phyloP scores from a whole-genome alignment of 2,888 invertebrate genomes.

The Prionchulus punctatus region DNA sequence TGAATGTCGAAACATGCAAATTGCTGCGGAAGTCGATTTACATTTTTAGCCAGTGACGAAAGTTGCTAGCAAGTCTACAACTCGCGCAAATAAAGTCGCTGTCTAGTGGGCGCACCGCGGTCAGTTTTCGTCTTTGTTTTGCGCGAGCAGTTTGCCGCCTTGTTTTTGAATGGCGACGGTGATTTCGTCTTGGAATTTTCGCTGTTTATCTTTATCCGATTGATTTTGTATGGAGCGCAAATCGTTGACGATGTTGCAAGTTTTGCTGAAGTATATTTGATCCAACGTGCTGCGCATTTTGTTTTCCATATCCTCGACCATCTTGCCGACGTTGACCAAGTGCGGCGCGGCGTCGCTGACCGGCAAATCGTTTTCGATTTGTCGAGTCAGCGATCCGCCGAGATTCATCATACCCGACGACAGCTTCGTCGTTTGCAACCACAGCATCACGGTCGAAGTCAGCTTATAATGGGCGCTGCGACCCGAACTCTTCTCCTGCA shows the following conservation, averaged over 20 bases:
- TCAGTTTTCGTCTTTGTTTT: slow-evolving; percentile 4
- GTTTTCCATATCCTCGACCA: slow-evolving; percentile 75
- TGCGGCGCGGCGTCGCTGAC: neutral
- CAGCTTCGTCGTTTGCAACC: slow-evolving; percentile 74
- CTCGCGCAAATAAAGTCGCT: too few relatives aligned
- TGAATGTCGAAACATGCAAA: too few relatives aligned
- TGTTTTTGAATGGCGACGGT: neutral
- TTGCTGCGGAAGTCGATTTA: too few relatives aligned
- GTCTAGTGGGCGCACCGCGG: too few relatives aligned
- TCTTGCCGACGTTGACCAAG: neutral
- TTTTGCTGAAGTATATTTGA: slow-evolving; percentile 98
- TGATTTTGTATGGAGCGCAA: slow-evolving; percentile 48
- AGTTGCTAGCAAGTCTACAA: too few relatives aligned
- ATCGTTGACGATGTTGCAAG: slow-evolving; percentile 90
- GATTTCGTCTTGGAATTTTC: neutral
- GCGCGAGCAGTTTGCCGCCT: neutral
- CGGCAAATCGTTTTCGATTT: slow-evolving; percentile 35
- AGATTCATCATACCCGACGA: slow-evolving; percentile 97
- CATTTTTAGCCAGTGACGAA: too few relatives aligned
- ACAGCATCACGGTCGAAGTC: slow-evolving; percentile 96
- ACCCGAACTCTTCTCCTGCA: slow-evolving; percentile 72
- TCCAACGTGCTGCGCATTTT: slow-evolving; percentile 94
- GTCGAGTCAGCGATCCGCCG: slow-evolving; percentile 91
- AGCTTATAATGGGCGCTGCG: slow-evolving; percentile 91
- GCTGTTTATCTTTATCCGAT: neutral